Percentiles rank a stretch among this genome's conserved stretches.
Evolutionary conservation across 2,888 invertebrate species (phyloP).

Genomic region (Deroplatys truncata): DNA sequence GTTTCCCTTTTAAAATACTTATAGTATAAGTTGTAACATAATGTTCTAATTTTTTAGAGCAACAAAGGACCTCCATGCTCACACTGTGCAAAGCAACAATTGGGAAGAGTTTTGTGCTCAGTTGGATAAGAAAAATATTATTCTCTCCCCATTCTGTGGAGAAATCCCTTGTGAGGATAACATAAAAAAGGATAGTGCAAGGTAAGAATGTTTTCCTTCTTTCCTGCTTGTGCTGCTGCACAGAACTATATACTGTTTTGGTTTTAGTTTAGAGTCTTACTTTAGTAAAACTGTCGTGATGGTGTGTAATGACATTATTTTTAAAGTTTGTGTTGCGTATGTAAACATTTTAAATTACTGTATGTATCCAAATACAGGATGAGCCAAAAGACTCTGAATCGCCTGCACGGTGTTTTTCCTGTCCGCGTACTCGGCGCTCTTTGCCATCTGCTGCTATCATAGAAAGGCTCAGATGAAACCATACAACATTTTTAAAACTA

Average conservation of each 20-base stretch:
- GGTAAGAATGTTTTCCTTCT: constrained; percentile 49
- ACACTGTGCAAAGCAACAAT: constrained; percentile 64
- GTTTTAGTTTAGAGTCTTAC: neutral
- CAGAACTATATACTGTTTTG: neutral
- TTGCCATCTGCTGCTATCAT: no score
- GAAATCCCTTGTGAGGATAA: constrained; percentile 83
- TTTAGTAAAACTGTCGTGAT: neutral
- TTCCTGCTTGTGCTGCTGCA: neutral
- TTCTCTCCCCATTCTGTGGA: constrained; percentile 96
- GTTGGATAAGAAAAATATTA: constrained; percentile 83
- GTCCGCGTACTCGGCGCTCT: no score
- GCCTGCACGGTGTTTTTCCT: no score
- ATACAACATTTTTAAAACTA: no score
- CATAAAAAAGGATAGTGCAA: constrained; percentile 92
- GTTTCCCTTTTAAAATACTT: neutral
- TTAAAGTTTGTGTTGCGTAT: no score
- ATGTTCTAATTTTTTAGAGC: constrained; percentile 56
- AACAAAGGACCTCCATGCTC: constrained; percentile 66
- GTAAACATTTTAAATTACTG: no score
- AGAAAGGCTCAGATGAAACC: no score
- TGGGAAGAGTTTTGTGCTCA: constrained; percentile 78
- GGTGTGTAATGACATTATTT: no score
- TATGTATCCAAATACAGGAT: no score
- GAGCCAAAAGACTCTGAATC: no score
- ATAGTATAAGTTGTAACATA: neutral